Evolutionary conservation across 2,888 invertebrate species (phyloP).

Genomic region (Terebella lapidaria): DNA sequence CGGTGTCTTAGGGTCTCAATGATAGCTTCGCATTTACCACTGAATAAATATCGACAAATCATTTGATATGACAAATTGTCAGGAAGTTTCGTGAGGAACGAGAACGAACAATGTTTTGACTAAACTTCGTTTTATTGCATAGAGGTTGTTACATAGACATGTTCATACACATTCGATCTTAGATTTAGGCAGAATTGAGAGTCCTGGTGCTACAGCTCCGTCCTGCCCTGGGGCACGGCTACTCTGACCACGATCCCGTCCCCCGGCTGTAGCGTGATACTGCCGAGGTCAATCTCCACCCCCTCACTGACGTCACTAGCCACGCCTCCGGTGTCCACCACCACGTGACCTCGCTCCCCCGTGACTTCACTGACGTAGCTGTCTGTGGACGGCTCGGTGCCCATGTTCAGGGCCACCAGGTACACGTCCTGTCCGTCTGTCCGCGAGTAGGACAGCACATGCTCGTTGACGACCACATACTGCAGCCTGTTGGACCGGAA

Average conservation of each 20-base stretch:
- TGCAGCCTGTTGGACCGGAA: constrained; percentile 4
- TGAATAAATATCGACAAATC: too few species aligned
- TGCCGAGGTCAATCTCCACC: not conserved
- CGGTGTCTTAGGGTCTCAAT: too few species aligned
- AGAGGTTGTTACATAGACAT: too few species aligned
- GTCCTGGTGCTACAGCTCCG: too few species aligned
- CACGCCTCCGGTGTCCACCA: not conserved
- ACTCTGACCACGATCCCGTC: not conserved
- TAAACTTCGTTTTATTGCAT: too few species aligned
- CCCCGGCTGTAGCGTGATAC: not conserved
- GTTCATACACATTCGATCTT: too few species aligned
- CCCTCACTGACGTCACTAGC: not conserved
- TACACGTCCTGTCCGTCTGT: not conserved
- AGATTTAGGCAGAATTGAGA: too few species aligned
- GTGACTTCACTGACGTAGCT: not conserved
- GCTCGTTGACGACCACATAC: not conserved
- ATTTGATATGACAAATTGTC: too few species aligned
- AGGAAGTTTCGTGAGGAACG: too few species aligned
- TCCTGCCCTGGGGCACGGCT: too few species aligned
- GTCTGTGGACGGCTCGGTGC: not conserved
- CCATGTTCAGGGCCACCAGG: not conserved
- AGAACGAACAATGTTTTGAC: too few species aligned
- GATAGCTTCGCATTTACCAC: too few species aligned
- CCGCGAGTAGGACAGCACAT: not conserved
- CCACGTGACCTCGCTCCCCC: not conserved